Evolutionary conservation across 2,888 invertebrate species (phyloP).

Genomic region (Rutpela maculata): DNA sequence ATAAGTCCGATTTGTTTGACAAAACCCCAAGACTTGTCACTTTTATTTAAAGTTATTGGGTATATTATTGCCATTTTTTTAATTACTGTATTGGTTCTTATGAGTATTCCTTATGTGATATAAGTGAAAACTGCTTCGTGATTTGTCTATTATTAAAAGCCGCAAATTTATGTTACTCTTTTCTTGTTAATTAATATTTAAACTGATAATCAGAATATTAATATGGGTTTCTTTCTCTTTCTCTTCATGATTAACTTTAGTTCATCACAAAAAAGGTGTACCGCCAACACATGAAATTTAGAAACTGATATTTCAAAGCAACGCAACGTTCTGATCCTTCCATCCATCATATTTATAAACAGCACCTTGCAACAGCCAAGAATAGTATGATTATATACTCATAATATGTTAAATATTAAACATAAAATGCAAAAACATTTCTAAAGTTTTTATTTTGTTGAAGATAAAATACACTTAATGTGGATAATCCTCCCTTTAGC

Average conservation of each 20-base stretch:
- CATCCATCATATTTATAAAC: too few relatives aligned
- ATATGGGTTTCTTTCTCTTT: neutral
- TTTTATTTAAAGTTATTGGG: conserved; percentile 7
- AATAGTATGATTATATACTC: too few relatives aligned
- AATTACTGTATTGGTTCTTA: conserved; percentile 4
- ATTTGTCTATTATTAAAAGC: neutral
- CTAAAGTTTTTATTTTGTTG: too few relatives aligned
- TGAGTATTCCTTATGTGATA: neutral
- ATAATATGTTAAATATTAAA: too few relatives aligned
- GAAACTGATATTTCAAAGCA: neutral
- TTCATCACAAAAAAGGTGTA: neutral
- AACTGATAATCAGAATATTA: neutral
- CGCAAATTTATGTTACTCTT: neutral
- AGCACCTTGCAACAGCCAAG: too few relatives aligned
- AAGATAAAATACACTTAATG: too few relatives aligned
- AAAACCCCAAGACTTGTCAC: conserved; percentile 25
- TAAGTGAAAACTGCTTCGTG: neutral
- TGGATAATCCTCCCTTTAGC: too few relatives aligned
- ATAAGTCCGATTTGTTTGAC: conserved; percentile 16
- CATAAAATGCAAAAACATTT: too few relatives aligned
- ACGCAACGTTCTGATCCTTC: neutral
- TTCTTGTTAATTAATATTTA: neutral
- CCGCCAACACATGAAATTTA: neutral
- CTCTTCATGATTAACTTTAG: neutral
- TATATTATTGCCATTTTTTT: conserved; percentile 5